A percentile compares a stretch with the other conserved stretches of the same genome.
Conservation (phyloP, 2,797 vertebrate genomes). For the Eidolon dupreanum region DNA sequence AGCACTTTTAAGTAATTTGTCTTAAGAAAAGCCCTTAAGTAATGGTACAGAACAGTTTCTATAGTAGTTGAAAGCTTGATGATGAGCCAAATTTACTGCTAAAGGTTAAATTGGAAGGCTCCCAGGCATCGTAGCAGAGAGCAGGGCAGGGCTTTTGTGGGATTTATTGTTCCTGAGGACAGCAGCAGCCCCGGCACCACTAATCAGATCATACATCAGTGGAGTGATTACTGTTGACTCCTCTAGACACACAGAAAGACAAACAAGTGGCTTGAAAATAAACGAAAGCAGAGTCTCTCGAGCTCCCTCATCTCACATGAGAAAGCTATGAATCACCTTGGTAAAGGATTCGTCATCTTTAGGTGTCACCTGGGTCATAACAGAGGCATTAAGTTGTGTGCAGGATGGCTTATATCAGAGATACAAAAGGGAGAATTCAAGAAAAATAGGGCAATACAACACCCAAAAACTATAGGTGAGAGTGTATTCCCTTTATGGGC, state of each 20-base stretch:
- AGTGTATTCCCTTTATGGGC: neutral
- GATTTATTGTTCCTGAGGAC: conserved; percentile 60
- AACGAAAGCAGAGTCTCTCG: neutral
- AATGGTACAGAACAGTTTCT: neutral
- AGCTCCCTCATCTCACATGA: neutral
- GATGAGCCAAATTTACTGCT: conserved; percentile 56
- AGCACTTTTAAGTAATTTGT: neutral
- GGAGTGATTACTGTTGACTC: conserved; percentile 43
- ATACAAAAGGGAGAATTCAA: neutral
- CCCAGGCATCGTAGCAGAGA: neutral
- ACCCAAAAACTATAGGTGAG: neutral
- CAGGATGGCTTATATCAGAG: neutral
- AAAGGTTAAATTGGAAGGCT: conserved; percentile 26
- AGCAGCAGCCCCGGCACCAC: neutral
- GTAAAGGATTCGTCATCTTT: conserved; percentile 57
- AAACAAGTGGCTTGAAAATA: conserved; percentile 63
- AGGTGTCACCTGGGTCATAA: conserved; percentile 23
- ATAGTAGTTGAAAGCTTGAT: neutral
- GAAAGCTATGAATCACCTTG: conserved; percentile 57
- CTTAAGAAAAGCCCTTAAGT: conserved; percentile 41
- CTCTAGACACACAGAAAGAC: conserved; percentile 51
- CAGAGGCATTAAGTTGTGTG: neutral
- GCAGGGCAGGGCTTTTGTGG: neutral
- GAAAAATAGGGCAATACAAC: neutral
- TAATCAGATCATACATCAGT: conserved; percentile 68